phyloP scores from a whole-genome alignment of 2,888 invertebrate species.

The Rhamphomyia laevipes region DNA sequence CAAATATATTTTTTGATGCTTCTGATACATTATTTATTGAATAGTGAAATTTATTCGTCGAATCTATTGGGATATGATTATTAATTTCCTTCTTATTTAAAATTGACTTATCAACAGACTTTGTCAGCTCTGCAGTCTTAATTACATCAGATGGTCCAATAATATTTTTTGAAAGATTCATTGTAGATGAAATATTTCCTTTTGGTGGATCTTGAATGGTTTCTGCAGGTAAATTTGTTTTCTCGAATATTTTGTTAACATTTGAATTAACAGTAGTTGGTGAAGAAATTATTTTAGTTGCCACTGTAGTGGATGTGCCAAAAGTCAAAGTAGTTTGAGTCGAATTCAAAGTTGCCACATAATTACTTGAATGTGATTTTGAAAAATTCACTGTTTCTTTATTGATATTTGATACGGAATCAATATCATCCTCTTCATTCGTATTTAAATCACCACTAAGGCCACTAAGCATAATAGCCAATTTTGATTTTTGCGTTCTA shows the following conservation, averaged over 20 bases:
- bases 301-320: slow-evolving; percentile 1
- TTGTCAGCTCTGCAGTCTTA: neutral
- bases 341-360: neutral
- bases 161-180: slow-evolving; percentile 1
- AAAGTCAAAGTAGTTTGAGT: slow-evolving; percentile 4
- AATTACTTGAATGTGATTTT: neutral
- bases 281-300: neutral
- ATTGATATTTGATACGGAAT: slow-evolving; percentile 1
- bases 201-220: too few relatives aligned
- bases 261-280: neutral
- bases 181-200: slow-evolving; percentile 3
- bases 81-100: too few relatives aligned
- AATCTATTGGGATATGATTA: too few relatives aligned
- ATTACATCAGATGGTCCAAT: neutral
- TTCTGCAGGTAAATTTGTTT: neutral
- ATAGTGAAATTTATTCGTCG: too few relatives aligned
- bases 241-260: neutral
- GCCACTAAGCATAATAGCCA: slow-evolving; percentile 34
- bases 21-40: too few relatives aligned
- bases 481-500: slow-evolving; percentile 30
- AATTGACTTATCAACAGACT: neutral
- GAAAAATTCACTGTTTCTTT: neutral
- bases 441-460: slow-evolving; percentile 32
- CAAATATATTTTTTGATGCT: too few relatives aligned
- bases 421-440: slow-evolving; percentile 17